Evolutionary conservation across 1,140 invertebrate genomes (phyloP), one percentile per base, ranked within the genome.

Genomic region (Drosophila kanapiae): DNA sequence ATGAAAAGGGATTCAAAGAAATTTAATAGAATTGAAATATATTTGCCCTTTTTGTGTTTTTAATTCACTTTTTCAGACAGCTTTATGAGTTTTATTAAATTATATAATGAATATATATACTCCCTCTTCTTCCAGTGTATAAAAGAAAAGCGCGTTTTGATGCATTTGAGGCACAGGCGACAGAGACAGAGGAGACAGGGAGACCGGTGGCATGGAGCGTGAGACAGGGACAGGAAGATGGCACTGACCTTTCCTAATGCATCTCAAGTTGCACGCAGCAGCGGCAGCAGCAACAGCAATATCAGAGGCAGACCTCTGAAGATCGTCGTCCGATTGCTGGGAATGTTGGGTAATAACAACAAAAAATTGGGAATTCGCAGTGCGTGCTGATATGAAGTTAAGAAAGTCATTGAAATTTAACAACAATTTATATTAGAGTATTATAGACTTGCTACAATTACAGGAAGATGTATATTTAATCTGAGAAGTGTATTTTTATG

Each of bases 211-310:
- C 45, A 54, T 23, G 13, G 18, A 23, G 33, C 13, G 14, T n/a
- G 53, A 9, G 57, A 37, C 56, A 29, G 33, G 16, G 54, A 37
- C 43, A 11, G 13, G 33, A 0, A 49, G 67, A 85, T 85, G 84
- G 84, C 84, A 88, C 84, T 88, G 84, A 90, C 84, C 84, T 88
- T 90, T 84, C 84, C 85, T 90, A 88, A 88, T 85, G 84, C 85
- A 80, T 69, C 81, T 90, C 75, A 64, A 90, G 80, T 88, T 88
- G 80, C 82, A 85, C 62, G 57, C 69, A 81, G 68, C 64, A 71
- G 53, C 47, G 48, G 37, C 62, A 60, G n/a, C 13, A 45, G 49
- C 35, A 11, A 18, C 58, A 53, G 40, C 10, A 37, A 35, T 37
- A 74, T 61, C 65, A 65, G 33, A 47, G 59, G 11, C 60, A 62